phyloP scores from a whole-genome alignment of 2,888 invertebrate genomes.

The Polymixis flavicincta region DNA sequence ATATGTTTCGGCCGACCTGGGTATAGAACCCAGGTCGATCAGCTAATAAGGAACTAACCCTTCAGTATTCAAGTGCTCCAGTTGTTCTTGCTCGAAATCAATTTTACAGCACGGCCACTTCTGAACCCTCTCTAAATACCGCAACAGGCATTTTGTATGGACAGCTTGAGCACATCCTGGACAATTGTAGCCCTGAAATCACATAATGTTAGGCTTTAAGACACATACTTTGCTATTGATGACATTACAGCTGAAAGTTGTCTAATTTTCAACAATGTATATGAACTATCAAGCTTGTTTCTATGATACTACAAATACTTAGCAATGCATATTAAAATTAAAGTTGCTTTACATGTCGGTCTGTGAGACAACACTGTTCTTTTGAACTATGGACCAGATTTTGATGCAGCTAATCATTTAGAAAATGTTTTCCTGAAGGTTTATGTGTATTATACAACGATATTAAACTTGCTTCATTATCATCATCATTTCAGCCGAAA shows the following conservation, averaged over 20 bases:
- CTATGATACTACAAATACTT: neutral
- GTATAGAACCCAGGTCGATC: neutral
- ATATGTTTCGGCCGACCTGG: neutral
- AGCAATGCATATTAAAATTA: neutral
- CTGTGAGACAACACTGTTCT: neutral
- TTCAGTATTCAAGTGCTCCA: conserved; percentile 75
- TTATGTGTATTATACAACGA: neutral
- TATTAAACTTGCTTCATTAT: too few species aligned
- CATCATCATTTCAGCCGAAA: too few species aligned
- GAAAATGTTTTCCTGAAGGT: too few species aligned
- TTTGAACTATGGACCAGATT: neutral
- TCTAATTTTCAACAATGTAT: neutral
- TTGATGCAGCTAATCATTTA: neutral
- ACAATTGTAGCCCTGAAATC: conserved; percentile 85
- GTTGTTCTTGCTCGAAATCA: conserved; percentile 76
- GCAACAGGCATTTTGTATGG: conserved; percentile 82
- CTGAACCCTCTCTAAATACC: conserved; percentile 78
- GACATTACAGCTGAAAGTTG: neutral
- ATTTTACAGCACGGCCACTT: conserved; percentile 88
- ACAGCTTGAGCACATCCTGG: conserved; percentile 80
- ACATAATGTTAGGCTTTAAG: neutral
- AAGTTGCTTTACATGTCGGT: neutral
- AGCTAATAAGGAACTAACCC: conserved; percentile 67
- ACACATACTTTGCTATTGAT: neutral
- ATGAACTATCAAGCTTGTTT: neutral